Evolutionary conservation across 64 coral and sea anemone species (phyloP).

Genomic region (Catalaphyllia jardinei): DNA sequence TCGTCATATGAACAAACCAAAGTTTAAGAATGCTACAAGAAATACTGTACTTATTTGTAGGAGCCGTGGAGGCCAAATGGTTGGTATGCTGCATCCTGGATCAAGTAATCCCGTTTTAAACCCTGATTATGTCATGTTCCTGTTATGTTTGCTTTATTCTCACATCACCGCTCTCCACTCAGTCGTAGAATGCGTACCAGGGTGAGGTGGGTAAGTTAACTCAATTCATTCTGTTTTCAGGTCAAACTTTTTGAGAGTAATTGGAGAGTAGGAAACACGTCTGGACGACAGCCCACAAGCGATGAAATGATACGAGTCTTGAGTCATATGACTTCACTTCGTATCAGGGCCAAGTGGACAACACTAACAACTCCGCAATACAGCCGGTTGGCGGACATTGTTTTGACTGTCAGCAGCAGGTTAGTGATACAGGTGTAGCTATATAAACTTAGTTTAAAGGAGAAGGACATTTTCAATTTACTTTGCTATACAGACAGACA

Average conservation of each 20-base stretch:
- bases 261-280: constrained; percentile 63
- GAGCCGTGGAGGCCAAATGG: too few species aligned
- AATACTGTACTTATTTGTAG: too few species aligned
- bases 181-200: too few species aligned
- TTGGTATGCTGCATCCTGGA: too few species aligned
- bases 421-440: background rate
- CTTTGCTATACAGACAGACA: background rate
- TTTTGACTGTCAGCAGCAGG: constrained; percentile 19
- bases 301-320: constrained; percentile 76
- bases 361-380: background rate
- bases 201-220: too few species aligned
- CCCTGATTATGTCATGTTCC: too few species aligned
- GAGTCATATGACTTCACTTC: constrained; percentile 65
- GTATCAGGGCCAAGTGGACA: constrained; percentile 90
- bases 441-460: background rate
- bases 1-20: too few species aligned
- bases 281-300: constrained; percentile 64
- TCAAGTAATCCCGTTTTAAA: too few species aligned
- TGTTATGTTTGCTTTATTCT: too few species aligned
- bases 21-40: too few species aligned
- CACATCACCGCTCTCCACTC: too few species aligned
- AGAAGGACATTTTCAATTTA: constrained; percentile 2
- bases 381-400: constrained; percentile 52
- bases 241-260: constrained; percentile 51
- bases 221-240: constrained; percentile 26